Conservation (phyloP, 1,140 invertebrate species). For the Popillia japonica region DNA sequence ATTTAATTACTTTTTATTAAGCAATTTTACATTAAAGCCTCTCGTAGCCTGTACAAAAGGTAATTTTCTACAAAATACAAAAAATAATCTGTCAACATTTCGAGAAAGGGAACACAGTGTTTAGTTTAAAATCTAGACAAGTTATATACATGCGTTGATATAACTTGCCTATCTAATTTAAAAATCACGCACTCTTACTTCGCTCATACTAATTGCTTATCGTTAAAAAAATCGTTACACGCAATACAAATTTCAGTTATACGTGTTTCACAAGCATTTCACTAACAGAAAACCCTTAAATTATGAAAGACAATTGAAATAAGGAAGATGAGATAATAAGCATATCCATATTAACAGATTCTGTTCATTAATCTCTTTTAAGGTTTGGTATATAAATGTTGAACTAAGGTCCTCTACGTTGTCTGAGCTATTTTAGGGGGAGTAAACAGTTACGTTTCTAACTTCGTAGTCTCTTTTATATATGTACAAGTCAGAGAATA, state of each 20-base stretch:
- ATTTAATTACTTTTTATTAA: slow-evolving; percentile 56
- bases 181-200: slow-evolving; percentile 7
- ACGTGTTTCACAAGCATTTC: slow-evolving; percentile 7
- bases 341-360: neutral
- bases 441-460: neutral
- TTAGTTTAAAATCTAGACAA: slow-evolving; percentile 19
- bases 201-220: slow-evolving; percentile 11
- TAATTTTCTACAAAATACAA: slow-evolving; percentile 52
- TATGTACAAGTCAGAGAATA: slow-evolving; percentile 47
- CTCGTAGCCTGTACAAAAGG: slow-evolving; percentile 58
- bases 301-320: slow-evolving; percentile 27
- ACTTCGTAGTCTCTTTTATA: neutral
- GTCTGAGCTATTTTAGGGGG: neutral
- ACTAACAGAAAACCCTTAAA: neutral
- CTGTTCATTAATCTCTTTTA: neutral
- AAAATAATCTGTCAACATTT: slow-evolving; percentile 37
- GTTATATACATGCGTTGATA: slow-evolving; percentile 9
- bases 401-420: neutral
- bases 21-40: slow-evolving; percentile 59
- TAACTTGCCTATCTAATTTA: slow-evolving; percentile 29
- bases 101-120: slow-evolving; percentile 38
- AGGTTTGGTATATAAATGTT: neutral
- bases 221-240: neutral
- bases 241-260: slow-evolving; percentile 5
- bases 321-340: neutral